These are phyloP conservation scores for Leucophenga montana DNA, from an alignment of 2,888 invertebrate species.

Conservation along the genomic window DNA sequence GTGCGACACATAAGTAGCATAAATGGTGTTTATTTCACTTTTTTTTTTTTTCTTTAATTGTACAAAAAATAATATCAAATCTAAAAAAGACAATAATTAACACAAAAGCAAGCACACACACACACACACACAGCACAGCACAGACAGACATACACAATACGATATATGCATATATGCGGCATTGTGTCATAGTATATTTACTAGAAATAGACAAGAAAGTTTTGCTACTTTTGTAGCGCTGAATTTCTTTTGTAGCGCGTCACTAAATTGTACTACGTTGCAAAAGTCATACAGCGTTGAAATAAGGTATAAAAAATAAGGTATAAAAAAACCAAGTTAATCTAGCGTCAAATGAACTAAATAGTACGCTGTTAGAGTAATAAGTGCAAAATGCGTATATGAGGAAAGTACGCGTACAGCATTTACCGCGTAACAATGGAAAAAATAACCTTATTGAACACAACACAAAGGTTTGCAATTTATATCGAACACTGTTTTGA, in stretches of 20 bases:
- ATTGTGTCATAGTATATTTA: not conserved
- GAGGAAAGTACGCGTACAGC: not conserved
- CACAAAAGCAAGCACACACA: not conserved
- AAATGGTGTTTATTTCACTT: slow-evolving; percentile 3
- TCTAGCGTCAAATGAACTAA: slow-evolving; percentile 67
- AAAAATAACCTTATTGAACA: slow-evolving; percentile 1
- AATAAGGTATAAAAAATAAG: slow-evolving; percentile 35
- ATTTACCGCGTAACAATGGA: not conserved
- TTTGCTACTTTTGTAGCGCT: slow-evolving; percentile 12
- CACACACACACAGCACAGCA: too few relatives aligned
- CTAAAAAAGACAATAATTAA: slow-evolving; percentile 8
- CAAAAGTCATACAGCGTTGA: not conserved
- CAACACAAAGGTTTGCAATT: slow-evolving; percentile 4
- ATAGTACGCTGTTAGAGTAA: slow-evolving; percentile 35
- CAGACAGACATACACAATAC: too few relatives aligned
- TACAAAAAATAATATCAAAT: not conserved
- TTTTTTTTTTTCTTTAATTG: not conserved
- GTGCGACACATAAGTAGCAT: not conserved
- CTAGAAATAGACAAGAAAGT: slow-evolving; percentile 6
- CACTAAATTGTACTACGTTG: slow-evolving; percentile 2
- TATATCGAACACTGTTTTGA: not conserved
- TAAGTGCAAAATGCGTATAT: slow-evolving; percentile 56
- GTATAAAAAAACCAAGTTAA: slow-evolving; percentile 42
- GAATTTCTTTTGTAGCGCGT: slow-evolving; percentile 20
- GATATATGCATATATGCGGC: not conserved